Conservation (phyloP, 2,888 invertebrate genomes). For the Deilephila elpenor region DNA sequence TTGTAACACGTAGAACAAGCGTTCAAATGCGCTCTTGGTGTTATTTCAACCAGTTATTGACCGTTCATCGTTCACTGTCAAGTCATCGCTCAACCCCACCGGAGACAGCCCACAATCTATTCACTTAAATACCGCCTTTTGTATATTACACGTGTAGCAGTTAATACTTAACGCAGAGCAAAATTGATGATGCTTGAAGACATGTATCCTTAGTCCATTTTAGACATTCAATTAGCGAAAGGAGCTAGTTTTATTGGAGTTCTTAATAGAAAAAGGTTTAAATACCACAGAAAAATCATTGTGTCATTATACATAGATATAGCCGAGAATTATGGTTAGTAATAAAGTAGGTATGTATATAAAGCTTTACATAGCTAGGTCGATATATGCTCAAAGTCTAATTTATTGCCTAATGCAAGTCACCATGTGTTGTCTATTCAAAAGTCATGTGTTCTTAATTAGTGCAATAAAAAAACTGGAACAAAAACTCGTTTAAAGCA, state of each 20-base stretch:
- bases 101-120: not conserved
- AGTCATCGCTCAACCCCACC: not conserved
- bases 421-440: not conserved
- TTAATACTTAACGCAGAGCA: not conserved
- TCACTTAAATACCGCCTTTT: not conserved
- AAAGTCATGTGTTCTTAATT: constrained; percentile 2
- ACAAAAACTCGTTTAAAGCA: not conserved
- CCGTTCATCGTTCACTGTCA: not conserved
- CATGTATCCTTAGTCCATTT: too few relatives aligned
- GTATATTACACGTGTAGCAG: not conserved
- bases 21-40: not conserved
- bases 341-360: too few relatives aligned
- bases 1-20: not conserved
- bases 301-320: too few relatives aligned
- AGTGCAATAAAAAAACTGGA: not conserved
- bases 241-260: too few relatives aligned
- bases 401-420: not conserved
- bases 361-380: not conserved
- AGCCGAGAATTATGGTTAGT: too few relatives aligned
- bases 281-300: too few relatives aligned
- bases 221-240: too few relatives aligned
- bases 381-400: not conserved
- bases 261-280: too few relatives aligned
- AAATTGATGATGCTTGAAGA: too few relatives aligned
- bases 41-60: not conserved